phyloP scores from a whole-genome alignment of 1,140 invertebrate species.

The Eumaeus atala region DNA sequence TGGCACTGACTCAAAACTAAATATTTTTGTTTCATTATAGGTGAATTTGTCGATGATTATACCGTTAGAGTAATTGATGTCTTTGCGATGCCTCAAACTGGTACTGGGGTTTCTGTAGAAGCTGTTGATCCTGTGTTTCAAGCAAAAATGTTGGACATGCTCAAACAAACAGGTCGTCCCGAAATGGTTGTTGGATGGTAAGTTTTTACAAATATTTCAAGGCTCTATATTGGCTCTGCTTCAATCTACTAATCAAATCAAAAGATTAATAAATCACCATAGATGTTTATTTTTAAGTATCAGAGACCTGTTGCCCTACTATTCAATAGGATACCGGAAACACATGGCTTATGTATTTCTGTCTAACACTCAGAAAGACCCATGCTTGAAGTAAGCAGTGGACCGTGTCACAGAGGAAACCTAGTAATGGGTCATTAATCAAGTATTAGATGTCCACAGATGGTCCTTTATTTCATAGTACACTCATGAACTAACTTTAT shows the following conservation, averaged over 20 bases:
- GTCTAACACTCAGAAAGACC: conserved; percentile 99
- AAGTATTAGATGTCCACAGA: too few relatives aligned
- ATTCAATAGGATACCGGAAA: conserved; percentile 99
- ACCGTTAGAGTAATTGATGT: conserved; percentile 99
- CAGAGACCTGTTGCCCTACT: conserved; percentile 99
- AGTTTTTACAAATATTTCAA: conserved; percentile 18
- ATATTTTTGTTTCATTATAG: conserved; percentile 50
- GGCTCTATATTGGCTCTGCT: too few relatives aligned
- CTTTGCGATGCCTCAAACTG: conserved; percentile 99
- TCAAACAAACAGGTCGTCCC: conserved; percentile 98
- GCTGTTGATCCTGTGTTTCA: conserved; percentile 99
- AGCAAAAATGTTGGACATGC: conserved; percentile 99
- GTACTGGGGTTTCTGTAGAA: conserved; percentile 97
- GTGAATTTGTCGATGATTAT: conserved; percentile 99
- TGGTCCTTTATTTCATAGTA: too few relatives aligned
- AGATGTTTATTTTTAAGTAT: conserved; percentile 76
- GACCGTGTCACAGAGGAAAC: too few relatives aligned
- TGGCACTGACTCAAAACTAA: too few relatives aligned
- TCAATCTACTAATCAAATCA: background rate
- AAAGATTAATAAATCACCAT: background rate
- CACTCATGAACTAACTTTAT: too few relatives aligned
- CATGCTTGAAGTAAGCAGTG: conserved; percentile 97
- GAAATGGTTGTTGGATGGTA: conserved; percentile 99
- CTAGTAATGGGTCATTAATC: too few relatives aligned
- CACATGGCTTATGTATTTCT: conserved; percentile 99